Evolutionary conservation across 2,888 invertebrate species (phyloP).

Genomic region (Schizaphis graminum): DNA sequence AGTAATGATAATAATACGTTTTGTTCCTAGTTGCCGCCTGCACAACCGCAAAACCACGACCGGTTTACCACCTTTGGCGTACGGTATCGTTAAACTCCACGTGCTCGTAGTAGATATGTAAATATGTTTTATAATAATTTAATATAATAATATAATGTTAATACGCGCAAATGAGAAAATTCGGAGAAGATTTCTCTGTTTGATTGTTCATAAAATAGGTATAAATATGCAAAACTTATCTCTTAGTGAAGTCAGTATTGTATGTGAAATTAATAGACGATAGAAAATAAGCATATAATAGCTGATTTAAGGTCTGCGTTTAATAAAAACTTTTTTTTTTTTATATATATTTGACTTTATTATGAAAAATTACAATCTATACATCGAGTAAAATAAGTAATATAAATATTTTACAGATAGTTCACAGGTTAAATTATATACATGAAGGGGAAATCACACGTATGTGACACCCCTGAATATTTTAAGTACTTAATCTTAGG

Average conservation of each 20-base stretch:
- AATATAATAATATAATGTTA: background rate
- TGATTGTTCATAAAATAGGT: background rate
- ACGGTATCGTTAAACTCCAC: background rate
- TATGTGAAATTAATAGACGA: too few species aligned
- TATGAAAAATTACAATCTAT: too few species aligned
- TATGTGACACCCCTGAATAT: too few species aligned
- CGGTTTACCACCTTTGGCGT: conserved; percentile 19
- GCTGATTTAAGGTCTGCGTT: background rate
- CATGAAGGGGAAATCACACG: too few species aligned
- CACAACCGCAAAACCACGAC: conserved; percentile 5
- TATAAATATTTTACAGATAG: too few species aligned
- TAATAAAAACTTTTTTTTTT: too few species aligned
- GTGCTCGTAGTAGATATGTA: background rate
- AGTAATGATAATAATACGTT: conserved; percentile 1
- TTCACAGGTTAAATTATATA: too few species aligned
- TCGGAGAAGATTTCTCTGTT: background rate
- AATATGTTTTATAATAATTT: background rate
- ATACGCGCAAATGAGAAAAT: background rate
- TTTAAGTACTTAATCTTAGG: too few species aligned
- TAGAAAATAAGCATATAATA: background rate
- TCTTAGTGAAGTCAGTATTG: too few species aligned
- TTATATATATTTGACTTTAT: too few species aligned
- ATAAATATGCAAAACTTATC: too few species aligned
- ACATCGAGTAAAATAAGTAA: too few species aligned
- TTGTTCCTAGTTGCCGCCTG: background rate